Evolutionary conservation across 1,140 invertebrate genomes (phyloP), one percentile per base, ranked within the genome.

Genomic region (Heliconius eleuchia): DNA sequence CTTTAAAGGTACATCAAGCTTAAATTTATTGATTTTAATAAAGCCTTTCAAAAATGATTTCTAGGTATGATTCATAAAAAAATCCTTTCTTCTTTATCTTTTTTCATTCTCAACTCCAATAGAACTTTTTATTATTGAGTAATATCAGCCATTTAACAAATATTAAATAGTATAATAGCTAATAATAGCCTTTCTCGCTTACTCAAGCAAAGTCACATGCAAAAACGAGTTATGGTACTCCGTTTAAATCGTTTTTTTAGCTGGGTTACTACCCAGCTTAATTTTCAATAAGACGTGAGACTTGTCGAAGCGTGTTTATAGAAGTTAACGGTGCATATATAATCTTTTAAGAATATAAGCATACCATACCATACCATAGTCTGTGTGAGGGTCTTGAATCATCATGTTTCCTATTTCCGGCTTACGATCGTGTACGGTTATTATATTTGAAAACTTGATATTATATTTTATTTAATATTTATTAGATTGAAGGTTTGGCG

Each of bases 371-470:
- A n/a, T 57, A n/a, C 8, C n/a, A 9, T 57, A 57, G 7, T 77
- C 27, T 72, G 23, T 23, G 23, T 23, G 71, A 77, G 71, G 66
- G 71, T 77, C 76, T 77, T 77, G 73, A 73, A 77, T 77, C 76
- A 77, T 57, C 46, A 77, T 72, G 55, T 70, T n/a, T 57, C 55
- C 6, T 57, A n/a, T 57, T 77, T 77, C 70, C 71, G 76, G 50
- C 50, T 71, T 73, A 13, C 13, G 9, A 27, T 42, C 30, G 18
- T 52, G 66, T 77, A 74, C 57, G 50, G 57, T 57, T 57, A 57
- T n/a, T n/a, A 57, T 23, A n/a, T 57, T 57, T 23, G n/a, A 57
- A n/a, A 57, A 19, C 7, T 57, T n/a, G 9, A n/a, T n/a, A 46
- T 57, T 57, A 23, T 7, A 57, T 57, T 57, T 57, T n/a, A 57